Base-by-base conservation (phyloP, 2,888 invertebrate genomes). In the Cantharis lateralis region DNA sequence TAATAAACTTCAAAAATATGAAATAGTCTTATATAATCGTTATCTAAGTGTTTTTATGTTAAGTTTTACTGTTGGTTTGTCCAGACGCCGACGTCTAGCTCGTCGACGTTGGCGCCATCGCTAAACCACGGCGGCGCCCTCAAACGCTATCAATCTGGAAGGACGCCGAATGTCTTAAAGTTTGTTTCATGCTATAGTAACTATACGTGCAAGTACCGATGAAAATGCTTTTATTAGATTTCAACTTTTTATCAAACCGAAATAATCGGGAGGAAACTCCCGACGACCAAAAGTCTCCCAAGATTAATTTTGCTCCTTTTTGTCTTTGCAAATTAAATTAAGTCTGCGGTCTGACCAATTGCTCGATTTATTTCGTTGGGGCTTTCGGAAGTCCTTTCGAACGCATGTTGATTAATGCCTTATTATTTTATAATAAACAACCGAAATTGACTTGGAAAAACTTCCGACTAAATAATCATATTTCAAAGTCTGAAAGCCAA, bases 51-150 rank as follows among this genome's bases (percentile, higher is more conserved):
- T 72, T 71, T 70, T 48, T 74, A 75, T 75, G 79, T 81, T 82
- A 82, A 73, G 81, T 81, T 81, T 82, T 82, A 77, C 78, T 80
- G 79, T 79, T 82, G 82, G 81, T 79, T 77, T 83, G 82, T 79
- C 81, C 81, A 82, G 85, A 84, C 85, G 86, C 82, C 85, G 86
- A 83, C 87, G 87, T 85, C 87, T 82, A 78, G 84, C 83, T 82
- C 75, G 80, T 80, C 80, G 84, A 84, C 84, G 82, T 81, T 83
- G 85, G 85, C 84, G 86, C 84, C 85, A 82, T 80, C 74, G 81
- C 80, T 83, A 82, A 83, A 84, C 82, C 82, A 80, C 81, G 81
- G 82, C 84, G 84, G 82, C 84, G 84, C 84, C 84, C 83, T 75
- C 80, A 82, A 84, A 83, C 82, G 83, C 84, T 84, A 85, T 84